Evolutionary conservation across 2,888 invertebrate genomes (phyloP), one percentile per base, ranked within the genome.

Genomic region (Ptilodon capucinus): DNA sequence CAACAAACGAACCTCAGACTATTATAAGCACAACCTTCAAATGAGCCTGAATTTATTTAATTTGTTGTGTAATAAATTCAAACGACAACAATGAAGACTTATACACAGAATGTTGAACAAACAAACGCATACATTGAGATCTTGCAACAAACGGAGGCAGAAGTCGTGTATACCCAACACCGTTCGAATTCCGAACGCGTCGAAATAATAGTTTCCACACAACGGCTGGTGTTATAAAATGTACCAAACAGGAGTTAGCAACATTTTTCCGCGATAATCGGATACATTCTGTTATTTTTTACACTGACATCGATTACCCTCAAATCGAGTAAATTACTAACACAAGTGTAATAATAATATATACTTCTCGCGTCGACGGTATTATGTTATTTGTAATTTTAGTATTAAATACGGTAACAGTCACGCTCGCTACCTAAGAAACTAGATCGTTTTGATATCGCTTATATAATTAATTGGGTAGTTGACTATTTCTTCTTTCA

Each of bases 21-120:
- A 80, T 76, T 73, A 66, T 68, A 77, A 64, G 75, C 87, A 87
- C 86, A 87, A 87, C 87, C 87, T 79, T 85, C 57, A 77, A 71
- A 86, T 86, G 85, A 86, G 84, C 84, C 77, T 71, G 60, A 68
- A 67, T 68, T 70, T 54, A 67, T 53, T 66, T 60, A 62, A 61
- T 70, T 54, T 65, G 60, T 54, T 65, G 60, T 65, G 59, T 57
- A 60, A 58, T 64, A 58, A 60, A 67, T 64, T 60, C 60, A 64
- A 70, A 59, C 60, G 59, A 49, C 44, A 23, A 55, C 48, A 44
- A 60, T 58, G 43, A 65, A 61, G 57, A 58, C 58, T 51, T 40
- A 56, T 53, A 52, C 48, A 54, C 46, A 55, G 56, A 54, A 56
- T 46, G 48, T 57, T 54, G n/a, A 58, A 57, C 48, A 68, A n/a